phyloP scores from a whole-genome alignment of 2,113 vertebrate species.

The Phalacrocorax carbo region DNA sequence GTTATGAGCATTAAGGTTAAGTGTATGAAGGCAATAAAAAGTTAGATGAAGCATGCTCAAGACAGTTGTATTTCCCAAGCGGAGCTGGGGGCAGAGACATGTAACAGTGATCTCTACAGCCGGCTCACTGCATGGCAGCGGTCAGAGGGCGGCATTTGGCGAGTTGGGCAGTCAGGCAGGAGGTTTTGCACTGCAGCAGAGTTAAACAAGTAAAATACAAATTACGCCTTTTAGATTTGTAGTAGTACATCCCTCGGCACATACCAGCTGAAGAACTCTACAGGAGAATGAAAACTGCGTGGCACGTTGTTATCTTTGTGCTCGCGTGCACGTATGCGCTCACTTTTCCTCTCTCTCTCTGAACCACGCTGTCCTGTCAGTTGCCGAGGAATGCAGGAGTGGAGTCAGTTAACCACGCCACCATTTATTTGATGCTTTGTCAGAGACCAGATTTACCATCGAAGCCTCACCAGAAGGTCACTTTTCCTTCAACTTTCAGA shows the following conservation, averaged over 20 bases:
- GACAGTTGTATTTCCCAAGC: neutral
- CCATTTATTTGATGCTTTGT: neutral
- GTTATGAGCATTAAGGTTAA: neutral
- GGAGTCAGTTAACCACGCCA: neutral
- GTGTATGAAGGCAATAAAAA: neutral
- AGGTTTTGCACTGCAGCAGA: neutral
- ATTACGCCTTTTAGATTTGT: neutral
- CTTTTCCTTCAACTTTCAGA: neutral
- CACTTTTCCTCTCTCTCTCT: neutral
- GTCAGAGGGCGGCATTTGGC: neutral
- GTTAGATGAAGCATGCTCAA: neutral
- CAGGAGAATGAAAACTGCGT: neutral
- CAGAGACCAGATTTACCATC: neutral
- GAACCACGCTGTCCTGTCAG: neutral
- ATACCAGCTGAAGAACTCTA: neutral
- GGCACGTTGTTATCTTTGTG: neutral
- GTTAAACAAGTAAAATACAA: neutral
- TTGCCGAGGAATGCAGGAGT: neutral
- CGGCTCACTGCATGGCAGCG: neutral
- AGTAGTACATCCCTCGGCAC: neutral
- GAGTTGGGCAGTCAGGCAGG: neutral
- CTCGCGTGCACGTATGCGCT: fast-evolving
- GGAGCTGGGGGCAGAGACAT: neutral
- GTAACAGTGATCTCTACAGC: neutral
- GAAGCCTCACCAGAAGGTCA: neutral